A percentile compares a stretch with the other conserved stretches of the same genome.
These are phyloP conservation scores for Enoplolaimus lenunculus DNA, from an alignment of 2,888 invertebrate genomes.

Conservation along the genomic window DNA sequence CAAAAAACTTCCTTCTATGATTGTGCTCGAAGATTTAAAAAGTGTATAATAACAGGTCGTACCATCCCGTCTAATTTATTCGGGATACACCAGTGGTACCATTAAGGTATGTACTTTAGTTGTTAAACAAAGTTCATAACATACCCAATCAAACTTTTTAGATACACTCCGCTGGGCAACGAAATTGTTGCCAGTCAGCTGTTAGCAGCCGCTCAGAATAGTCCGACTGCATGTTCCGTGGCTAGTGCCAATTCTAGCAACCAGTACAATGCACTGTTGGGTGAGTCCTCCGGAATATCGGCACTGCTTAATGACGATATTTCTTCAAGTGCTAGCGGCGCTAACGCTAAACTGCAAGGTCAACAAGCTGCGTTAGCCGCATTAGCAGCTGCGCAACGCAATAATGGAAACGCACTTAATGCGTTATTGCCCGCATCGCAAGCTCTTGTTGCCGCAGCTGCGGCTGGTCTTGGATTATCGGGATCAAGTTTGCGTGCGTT, in stretches of 20 bases:
- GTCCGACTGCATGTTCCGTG: not conserved
- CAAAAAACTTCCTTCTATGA: no score
- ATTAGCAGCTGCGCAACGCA: constrained; percentile 3
- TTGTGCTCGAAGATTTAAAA: no score
- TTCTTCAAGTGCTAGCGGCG: not conserved
- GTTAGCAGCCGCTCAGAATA: not conserved
- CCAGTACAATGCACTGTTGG: not conserved
- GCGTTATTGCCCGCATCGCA: not conserved
- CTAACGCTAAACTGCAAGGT: not conserved
- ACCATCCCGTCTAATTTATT: no score
- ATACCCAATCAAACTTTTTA: no score
- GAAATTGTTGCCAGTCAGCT: constrained; percentile 51
- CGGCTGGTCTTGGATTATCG: not conserved
- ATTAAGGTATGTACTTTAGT: no score
- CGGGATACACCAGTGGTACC: no score
- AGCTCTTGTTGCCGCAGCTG: not conserved
- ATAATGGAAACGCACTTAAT: not conserved
- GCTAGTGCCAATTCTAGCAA: no score
- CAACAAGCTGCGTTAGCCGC: not conserved
- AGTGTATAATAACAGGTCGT: no score
- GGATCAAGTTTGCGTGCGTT: not conserved
- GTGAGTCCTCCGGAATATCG: not conserved
- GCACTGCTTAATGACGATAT: not conserved
- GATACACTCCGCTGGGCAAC: constrained; percentile 62
- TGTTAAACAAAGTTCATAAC: no score